phyloP scores from a whole-genome alignment of 1,140 invertebrate species.

The Leguminivora glycinivorella region DNA sequence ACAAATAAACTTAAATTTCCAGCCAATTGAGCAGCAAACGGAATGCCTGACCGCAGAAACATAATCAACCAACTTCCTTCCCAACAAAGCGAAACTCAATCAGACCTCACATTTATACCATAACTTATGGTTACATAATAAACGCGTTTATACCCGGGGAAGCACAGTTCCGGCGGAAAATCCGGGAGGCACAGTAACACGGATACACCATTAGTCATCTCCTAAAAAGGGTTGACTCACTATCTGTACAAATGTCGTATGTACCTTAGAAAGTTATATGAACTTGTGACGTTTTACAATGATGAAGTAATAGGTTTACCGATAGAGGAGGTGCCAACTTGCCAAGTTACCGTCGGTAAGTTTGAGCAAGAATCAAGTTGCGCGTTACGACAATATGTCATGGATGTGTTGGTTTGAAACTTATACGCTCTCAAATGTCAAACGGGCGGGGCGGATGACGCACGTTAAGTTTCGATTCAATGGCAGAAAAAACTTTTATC shows the following conservation, averaged over 20 bases:
- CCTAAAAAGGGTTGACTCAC: background rate
- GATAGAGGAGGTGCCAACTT: background rate
- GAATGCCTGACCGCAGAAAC: no score
- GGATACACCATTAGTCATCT: conserved; percentile 22
- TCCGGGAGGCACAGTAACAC: background rate
- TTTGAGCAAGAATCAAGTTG: background rate
- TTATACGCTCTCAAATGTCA: background rate
- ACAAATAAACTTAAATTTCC: no score
- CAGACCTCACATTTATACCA: background rate
- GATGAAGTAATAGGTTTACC: background rate
- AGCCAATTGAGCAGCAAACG: no score
- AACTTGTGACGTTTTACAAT: background rate
- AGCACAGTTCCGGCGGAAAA: conserved; percentile 3
- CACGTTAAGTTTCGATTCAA: no score
- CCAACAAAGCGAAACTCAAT: background rate
- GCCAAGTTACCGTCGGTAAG: background rate
- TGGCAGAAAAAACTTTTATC: no score
- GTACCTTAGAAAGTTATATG: background rate
- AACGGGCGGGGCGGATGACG: no score
- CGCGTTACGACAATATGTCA: background rate
- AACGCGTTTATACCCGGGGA: conserved; percentile 3
- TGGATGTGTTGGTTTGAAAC: background rate
- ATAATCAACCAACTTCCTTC: background rate
- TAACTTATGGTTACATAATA: background rate
- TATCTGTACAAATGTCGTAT: background rate